Base-by-base conservation (phyloP, 2,888 invertebrate species). In the Zootermopsis nevadensis region DNA sequence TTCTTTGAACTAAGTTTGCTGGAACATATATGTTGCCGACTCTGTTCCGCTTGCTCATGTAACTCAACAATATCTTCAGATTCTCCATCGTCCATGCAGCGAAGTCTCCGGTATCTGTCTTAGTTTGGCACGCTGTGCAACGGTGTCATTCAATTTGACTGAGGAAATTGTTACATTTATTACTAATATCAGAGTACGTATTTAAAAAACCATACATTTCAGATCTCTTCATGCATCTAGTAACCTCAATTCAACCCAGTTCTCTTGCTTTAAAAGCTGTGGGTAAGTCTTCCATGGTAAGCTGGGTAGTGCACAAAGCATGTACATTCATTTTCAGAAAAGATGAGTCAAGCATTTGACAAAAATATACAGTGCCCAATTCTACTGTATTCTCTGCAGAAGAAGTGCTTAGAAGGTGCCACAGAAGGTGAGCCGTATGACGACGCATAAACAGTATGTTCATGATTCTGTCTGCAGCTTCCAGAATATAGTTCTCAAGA, bases 231-330 rank as follows among this genome's bases (percentile, higher is more conserved):
- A 60, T 60, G 60, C 60, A 60, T 27, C 60, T 60, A 60, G 2
- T 27, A 60, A 55, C 19, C 55, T 55, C 55, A 55, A 55, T 24
- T n/a, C 55, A 55, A 1, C 22, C 22, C 55, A 55, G 22, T 55
- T 55, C 55, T 60, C 60, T 60, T 60, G 60, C 12, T 60, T 27
- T 60, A 27, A 60, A 27, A 60, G 60, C n/a, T 60, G 60, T 60
- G 60, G 27, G 27, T 60, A 60, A 60, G 60, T 60, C 60, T 60
- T 60, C 48, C n/a, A 60, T n/a, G n/a, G 60, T 60, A 60, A 60
- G 27, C 60, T 27, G 60, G 27, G 27, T 12, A 60, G 27, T 60
- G 60, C n/a, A n/a, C 60, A 60, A 60, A 60, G 60, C 27, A 60
- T 60, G 27, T 60, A n/a, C 10, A n/a, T 27, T 60, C 22, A 2